phyloP scores from a whole-genome alignment of 2,888 invertebrate species.

The Seladonia tumulorum region DNA sequence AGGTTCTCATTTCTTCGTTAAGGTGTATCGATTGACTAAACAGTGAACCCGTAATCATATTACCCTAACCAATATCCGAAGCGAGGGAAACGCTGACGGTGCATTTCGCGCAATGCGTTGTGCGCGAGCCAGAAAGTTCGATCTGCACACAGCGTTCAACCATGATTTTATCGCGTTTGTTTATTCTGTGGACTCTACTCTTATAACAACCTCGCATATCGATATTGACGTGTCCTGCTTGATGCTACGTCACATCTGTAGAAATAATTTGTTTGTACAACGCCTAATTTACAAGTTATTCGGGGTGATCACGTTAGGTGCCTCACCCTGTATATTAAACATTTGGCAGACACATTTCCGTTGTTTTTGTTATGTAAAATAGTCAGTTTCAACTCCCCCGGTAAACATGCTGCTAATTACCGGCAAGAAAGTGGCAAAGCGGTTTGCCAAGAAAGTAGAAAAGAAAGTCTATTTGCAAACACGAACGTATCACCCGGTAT shows the following conservation, averaged over 20 bases:
- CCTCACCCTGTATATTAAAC: too few species aligned
- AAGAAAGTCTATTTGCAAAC: background rate
- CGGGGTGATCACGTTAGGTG: too few species aligned
- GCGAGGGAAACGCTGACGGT: conserved; percentile 26
- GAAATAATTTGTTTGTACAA: too few species aligned
- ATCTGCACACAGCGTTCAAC: background rate
- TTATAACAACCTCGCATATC: background rate
- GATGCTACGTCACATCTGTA: too few species aligned
- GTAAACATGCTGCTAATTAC: background rate
- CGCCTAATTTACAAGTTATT: too few species aligned
- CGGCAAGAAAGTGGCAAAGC: background rate
- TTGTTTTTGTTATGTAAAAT: too few species aligned
- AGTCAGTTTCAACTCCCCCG: background rate
- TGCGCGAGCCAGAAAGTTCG: background rate
- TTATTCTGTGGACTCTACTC: background rate
- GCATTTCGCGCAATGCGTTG: background rate
- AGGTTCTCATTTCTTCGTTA: conserved; percentile 1
- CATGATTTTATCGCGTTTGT: background rate
- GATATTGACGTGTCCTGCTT: too few species aligned
- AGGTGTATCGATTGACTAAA: conserved; percentile 27
- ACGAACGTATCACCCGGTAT: conserved; percentile 3
- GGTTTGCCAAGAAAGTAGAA: background rate
- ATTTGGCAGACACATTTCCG: too few species aligned
- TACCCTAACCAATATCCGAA: conserved; percentile 3
- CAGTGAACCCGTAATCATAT: background rate